Conservation (phyloP, 2,113 vertebrate species). For the Leptodactylus fuscus region DNA sequence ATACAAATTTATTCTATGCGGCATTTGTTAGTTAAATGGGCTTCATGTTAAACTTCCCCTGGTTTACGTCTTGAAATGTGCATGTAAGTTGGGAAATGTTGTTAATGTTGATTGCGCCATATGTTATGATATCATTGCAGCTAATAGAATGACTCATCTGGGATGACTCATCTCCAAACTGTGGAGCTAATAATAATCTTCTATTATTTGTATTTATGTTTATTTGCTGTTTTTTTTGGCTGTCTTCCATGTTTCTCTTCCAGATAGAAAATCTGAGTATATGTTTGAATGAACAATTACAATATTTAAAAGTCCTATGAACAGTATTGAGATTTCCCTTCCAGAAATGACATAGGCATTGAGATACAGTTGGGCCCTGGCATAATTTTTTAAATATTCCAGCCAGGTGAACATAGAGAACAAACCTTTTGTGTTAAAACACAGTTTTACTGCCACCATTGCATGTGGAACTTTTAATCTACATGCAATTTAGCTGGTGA, state of each 20-base stretch:
- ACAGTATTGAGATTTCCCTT: background rate
- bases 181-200: slow-evolving; percentile 14
- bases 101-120: slow-evolving; percentile 30
- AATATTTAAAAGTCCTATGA: background rate
- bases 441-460: no score
- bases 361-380: background rate
- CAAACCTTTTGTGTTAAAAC: no score
- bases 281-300: slow-evolving; percentile 22
- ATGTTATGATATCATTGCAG: slow-evolving; percentile 40
- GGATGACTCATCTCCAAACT: slow-evolving; percentile 42
- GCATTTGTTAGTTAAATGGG: no score
- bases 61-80: background rate
- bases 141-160: slow-evolving; percentile 50
- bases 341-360: background rate
- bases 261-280: background rate
- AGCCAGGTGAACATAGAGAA: background rate
- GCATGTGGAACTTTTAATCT: no score
- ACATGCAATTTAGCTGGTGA: no score
- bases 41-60: background rate
- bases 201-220: slow-evolving; percentile 34
- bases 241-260: slow-evolving; percentile 14
- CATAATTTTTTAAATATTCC: background rate
- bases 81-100: slow-evolving; percentile 25
- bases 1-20: no score
- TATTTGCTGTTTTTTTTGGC: slow-evolving; percentile 32